These are phyloP conservation scores for Copidosoma floridanum DNA, from an alignment of 1,140 invertebrate genomes.

Conservation along the genomic window DNA sequence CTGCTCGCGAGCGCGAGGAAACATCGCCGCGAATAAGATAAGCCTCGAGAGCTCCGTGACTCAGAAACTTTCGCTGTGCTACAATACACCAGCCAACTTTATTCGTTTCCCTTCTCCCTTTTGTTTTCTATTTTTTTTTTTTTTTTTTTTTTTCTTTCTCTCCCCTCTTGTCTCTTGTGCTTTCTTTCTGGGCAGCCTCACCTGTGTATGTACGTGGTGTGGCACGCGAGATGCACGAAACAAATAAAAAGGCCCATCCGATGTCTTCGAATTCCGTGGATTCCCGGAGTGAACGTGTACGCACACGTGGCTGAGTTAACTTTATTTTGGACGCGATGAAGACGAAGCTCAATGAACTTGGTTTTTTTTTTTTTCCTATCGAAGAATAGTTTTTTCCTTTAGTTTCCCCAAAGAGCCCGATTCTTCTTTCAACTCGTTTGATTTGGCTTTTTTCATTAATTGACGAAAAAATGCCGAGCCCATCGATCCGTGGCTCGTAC, in stretches of 20 bases:
- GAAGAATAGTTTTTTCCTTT: no score
- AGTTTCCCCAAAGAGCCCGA: no score
- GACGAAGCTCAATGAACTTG: no score
- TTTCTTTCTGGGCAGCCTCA: background rate
- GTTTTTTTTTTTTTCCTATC: no score
- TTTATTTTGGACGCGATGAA: no score
- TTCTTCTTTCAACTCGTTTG: no score
- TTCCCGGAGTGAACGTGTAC: no score
- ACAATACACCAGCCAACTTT: background rate
- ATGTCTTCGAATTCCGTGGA: slow-evolving; percentile 6
- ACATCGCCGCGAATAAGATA: background rate
- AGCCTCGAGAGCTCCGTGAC: slow-evolving; percentile 5
- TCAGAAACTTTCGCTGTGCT: slow-evolving; percentile 15
- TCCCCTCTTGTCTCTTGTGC: background rate
- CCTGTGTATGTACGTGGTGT: background rate
- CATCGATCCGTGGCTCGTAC: no score
- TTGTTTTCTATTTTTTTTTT: background rate
- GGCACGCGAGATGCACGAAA: background rate
- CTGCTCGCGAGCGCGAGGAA: background rate
- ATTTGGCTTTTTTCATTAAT: no score
- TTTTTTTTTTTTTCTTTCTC: background rate
- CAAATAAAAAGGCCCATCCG: slow-evolving; percentile 10
- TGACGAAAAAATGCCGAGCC: no score
- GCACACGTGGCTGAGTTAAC: no score
- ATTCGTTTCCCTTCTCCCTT: background rate